These are phyloP conservation scores for Caenorhabditis brenneri DNA, from an alignment of 1,140 invertebrate species.

Conservation along the genomic window DNA sequence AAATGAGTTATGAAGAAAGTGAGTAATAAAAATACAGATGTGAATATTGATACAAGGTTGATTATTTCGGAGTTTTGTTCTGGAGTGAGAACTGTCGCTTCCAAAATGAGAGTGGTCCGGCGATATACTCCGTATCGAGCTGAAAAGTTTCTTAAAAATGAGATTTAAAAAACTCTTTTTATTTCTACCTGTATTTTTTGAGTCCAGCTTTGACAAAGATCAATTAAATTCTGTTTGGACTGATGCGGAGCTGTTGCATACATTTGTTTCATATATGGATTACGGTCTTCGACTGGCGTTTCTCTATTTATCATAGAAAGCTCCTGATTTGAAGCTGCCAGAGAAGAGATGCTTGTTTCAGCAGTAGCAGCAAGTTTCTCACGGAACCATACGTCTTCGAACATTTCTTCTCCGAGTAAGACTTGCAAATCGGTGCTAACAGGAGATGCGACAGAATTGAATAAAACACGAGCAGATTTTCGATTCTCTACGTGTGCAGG, in stretches of 20 bases:
- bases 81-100: background rate
- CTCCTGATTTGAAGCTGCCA: background rate
- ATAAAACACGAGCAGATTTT: background rate
- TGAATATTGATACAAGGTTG: background rate
- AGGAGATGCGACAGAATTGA: slow-evolving; percentile 7
- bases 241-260: background rate
- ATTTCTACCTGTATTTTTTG: background rate
- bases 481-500: background rate
- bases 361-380: slow-evolving; percentile 4
- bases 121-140: background rate
- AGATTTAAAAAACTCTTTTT: background rate
- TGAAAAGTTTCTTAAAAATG: background rate
- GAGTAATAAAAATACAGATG: background rate
- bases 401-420: background rate
- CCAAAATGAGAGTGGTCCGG: background rate
- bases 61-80: background rate
- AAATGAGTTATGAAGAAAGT: background rate
- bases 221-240: background rate
- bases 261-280: background rate
- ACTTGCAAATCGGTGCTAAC: background rate
- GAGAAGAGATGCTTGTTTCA: background rate
- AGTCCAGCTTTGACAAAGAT: background rate
- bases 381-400: background rate
- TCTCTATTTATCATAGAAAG: slow-evolving; percentile 14
- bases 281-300: background rate